A percentile compares a stretch with the other conserved stretches of the same genome.
Conservation (phyloP, 2,113 vertebrate species). For the Nyctibius bracteatus region DNA sequence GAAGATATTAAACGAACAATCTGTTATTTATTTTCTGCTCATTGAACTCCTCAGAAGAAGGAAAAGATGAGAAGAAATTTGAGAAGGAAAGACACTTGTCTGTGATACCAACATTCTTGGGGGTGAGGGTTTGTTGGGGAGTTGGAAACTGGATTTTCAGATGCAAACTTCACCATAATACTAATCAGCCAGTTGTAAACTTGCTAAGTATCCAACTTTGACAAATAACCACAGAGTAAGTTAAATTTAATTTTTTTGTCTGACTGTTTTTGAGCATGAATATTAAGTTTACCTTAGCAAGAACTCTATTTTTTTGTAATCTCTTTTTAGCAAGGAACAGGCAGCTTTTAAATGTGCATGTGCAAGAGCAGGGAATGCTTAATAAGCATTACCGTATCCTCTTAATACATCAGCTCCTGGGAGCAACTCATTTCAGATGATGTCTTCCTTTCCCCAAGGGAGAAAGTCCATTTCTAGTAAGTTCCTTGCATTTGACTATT, state of each 20-base stretch:
- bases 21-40: background rate
- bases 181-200: background rate
- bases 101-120: background rate
- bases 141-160: background rate
- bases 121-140: fast-evolving
- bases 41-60: background rate
- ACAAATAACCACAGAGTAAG: background rate
- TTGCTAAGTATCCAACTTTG: background rate
- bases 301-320: background rate
- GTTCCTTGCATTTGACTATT: background rate
- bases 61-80: background rate
- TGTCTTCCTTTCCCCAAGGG: background rate
- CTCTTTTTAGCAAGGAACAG: background rate
- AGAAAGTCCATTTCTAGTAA: background rate
- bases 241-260: background rate
- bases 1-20: background rate
- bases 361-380: background rate
- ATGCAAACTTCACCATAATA: background rate
- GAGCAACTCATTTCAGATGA: background rate
- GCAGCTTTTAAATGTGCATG: background rate
- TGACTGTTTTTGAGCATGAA: background rate
- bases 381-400: background rate
- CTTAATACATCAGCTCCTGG: background rate
- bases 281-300: background rate
- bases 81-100: background rate